Percentiles rank a stretch among this genome's conserved stretches.
Evolutionary conservation across 2,113 vertebrate species (phyloP).

Genomic region (Pelecanus crispus): DNA sequence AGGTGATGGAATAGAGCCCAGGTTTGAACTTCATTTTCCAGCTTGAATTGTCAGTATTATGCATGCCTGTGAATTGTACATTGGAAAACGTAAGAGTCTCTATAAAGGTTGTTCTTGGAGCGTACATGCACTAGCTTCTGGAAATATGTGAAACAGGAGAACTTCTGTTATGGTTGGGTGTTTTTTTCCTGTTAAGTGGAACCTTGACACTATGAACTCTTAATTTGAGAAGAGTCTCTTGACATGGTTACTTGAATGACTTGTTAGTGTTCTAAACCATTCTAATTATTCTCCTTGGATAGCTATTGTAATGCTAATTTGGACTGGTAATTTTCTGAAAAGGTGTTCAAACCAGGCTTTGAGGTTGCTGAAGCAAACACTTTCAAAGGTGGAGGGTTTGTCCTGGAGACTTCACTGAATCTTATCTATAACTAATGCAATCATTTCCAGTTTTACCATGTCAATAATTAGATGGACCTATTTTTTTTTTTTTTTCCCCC

Average conservation of each 20-base stretch:
- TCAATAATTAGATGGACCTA: background rate
- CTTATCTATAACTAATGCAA: background rate
- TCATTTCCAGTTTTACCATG: background rate
- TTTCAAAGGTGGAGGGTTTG: background rate
- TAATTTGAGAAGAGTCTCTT: background rate
- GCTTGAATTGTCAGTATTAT: background rate
- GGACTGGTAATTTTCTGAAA: background rate
- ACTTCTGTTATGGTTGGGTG: background rate
- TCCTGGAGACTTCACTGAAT: background rate
- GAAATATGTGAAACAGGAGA: background rate
- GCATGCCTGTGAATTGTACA: background rate
- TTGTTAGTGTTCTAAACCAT: background rate
- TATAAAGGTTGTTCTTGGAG: background rate
- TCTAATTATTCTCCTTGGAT: background rate
- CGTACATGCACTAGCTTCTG: fast-evolving
- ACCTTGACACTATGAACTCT: background rate
- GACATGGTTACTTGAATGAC: background rate
- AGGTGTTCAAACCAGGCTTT: background rate
- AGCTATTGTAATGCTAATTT: background rate
- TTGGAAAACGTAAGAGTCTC: background rate
- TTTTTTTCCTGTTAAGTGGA: background rate
- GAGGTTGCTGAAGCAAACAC: background rate
- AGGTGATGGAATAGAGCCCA: background rate
- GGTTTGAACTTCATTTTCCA: background rate
- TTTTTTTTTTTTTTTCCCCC: background rate